Base-by-base conservation (phyloP, 2,888 invertebrate species). In the Thereva nobilitata region DNA sequence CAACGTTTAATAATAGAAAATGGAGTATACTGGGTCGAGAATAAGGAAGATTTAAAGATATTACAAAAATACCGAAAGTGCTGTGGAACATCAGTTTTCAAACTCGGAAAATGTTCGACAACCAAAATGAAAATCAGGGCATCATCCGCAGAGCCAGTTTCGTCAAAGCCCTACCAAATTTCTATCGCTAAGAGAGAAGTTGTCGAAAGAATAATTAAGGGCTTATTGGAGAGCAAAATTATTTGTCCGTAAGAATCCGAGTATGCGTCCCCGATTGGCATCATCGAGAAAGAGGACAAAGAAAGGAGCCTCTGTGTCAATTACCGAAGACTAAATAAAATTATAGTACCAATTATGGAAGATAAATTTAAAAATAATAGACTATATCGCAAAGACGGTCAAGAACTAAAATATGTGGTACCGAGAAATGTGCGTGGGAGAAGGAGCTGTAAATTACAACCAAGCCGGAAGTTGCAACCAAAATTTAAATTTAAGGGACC, bases 211-310 rank as follows among this genome's bases (percentile, higher is more conserved):
- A 53, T 53, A 2, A 37, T 53, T 0, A 1, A 1, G 0, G 38
- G 37, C 1, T 38, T 53, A 4, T 4, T 53, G 1, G 6, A 35
- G 2, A 37, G 8, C 6, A 7, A 53, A 1, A 53, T 53, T 35
- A 53, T 53, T 1, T 9, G 52, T 12, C 4, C 52, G 5, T 52
- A 12, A 10, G 52, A 52, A 5, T 52, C 52, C 5, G 1, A 1
- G 5, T 70, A 70, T 42, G 68, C 71, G 4, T 71, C 71, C 5
- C 69, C 71, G 6, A 64, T 72, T 3, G 72, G 71, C 6, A 54
- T 73, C 2, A 69, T 71, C 4, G 63, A 65, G n/a, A 72, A 72
- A 45, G 54, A 69, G 63, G 71, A 72, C 54, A 70, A 70, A 4
- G 72, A 71, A 52, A 64, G 70, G 23, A 59, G 70, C 1, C 41